Conservation (phyloP, 2,113 vertebrate genomes). For the Lepus americanus region DNA sequence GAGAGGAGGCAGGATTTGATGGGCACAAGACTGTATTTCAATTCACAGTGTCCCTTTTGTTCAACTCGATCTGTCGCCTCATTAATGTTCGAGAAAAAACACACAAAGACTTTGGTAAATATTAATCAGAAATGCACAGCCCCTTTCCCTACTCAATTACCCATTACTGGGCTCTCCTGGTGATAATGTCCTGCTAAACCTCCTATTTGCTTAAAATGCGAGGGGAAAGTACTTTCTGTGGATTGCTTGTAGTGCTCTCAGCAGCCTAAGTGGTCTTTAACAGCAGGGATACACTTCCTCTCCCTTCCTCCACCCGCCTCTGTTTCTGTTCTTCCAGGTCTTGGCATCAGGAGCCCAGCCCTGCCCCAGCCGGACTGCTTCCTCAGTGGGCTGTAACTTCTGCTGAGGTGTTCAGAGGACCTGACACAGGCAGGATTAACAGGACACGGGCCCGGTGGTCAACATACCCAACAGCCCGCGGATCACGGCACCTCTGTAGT, state of each 20-base stretch:
- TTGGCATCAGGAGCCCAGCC: conserved; percentile 40
- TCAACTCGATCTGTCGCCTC: conserved; percentile 87
- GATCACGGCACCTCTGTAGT: conserved; percentile 58
- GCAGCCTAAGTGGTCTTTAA: conserved; percentile 72
- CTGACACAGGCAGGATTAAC: conserved; percentile 72
- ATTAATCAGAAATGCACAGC: conserved; percentile 86
- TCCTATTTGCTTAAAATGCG: conserved; percentile 83
- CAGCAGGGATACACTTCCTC: conserved; percentile 61
- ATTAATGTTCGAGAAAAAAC: conserved; percentile 85
- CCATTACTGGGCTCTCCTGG: conserved; percentile 86
- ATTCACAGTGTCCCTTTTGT: conserved; percentile 95
- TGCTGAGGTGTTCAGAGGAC: conserved; percentile 63
- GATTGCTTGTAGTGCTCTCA: conserved; percentile 61
- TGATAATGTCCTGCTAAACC: conserved; percentile 84
- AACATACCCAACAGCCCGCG: background rate
- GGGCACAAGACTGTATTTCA: conserved; percentile 93
- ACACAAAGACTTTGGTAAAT: conserved; percentile 89
- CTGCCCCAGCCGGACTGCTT: conserved; percentile 54
- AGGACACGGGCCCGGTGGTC: conserved; percentile 48
- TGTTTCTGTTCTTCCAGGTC: conserved; percentile 65
- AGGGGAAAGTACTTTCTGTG: conserved; percentile 79
- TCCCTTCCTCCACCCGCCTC: conserved; percentile 5
- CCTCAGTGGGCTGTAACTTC: conserved; percentile 67
- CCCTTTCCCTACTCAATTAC: conserved; percentile 83
- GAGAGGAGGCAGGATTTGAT: conserved; percentile 91